phyloP scores from a whole-genome alignment of 2,888 invertebrate species.

The Rotaria sp. region DNA sequence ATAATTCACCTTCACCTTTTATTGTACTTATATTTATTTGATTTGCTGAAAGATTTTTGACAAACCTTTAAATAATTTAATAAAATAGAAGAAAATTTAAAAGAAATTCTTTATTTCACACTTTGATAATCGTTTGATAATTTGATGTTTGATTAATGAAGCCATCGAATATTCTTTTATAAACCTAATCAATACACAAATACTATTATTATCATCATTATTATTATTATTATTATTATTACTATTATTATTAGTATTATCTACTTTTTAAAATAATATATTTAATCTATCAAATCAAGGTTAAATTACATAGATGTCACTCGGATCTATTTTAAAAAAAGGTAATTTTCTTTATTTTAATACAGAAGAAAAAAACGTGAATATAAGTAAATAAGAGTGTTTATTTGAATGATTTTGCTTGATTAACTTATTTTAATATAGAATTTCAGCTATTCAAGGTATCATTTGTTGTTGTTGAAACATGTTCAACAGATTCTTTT shows the following conservation, averaged over 20 bases:
- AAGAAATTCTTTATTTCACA: neutral
- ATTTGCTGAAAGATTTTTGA: conserved; percentile 92
- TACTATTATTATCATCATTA: too few species aligned
- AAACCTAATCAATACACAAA: neutral
- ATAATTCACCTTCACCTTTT: conserved; percentile 91
- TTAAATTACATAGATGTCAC: neutral
- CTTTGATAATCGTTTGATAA: conserved; percentile 41
- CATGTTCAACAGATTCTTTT: neutral
- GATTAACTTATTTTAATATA: too few species aligned
- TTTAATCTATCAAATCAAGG: neutral
- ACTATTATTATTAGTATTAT: too few species aligned
- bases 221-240: too few species aligned
- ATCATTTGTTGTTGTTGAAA: neutral
- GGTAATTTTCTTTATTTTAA: neutral
- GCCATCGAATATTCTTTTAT: conserved; percentile 36
- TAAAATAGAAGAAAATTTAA: neutral
- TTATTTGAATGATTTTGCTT: too few species aligned
- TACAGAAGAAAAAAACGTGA: neutral
- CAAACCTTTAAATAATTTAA: conserved; percentile 63
- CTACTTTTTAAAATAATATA: too few species aligned
- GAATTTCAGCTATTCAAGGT: too few species aligned
- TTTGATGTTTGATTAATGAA: conserved; percentile 40
- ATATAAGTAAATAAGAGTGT: too few species aligned
- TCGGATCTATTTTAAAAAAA: neutral
- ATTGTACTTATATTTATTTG: conserved; percentile 93